Percentiles rank a stretch among this genome's conserved stretches.
phyloP scores from a whole-genome alignment of 1,140 invertebrate species.

The Artemia franciscana region DNA sequence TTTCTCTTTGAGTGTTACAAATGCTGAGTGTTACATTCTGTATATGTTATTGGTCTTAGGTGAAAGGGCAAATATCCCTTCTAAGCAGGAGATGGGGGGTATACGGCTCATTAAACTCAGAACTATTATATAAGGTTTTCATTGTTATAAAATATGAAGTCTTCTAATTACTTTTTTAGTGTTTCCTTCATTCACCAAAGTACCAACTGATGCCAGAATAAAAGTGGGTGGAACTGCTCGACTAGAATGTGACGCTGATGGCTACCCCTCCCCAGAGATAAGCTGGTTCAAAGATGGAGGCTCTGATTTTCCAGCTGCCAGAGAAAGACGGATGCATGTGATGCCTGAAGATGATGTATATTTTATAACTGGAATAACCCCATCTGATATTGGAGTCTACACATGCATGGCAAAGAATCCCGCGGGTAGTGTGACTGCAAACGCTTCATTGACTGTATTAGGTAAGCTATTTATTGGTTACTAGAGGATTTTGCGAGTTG shows the following conservation, averaged over 20 bases:
- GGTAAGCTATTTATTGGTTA: conserved; percentile 34
- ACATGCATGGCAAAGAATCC: conserved; percentile 77
- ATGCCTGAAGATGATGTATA: conserved; percentile 74
- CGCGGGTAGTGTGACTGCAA: conserved; percentile 49
- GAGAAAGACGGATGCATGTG: conserved; percentile 73
- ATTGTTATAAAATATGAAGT: too few species aligned
- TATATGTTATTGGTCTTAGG: too few species aligned
- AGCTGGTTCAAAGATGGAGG: conserved; percentile 84
- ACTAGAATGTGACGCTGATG: conserved; percentile 69
- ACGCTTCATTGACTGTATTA: conserved; percentile 64
- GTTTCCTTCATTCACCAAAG: conserved; percentile 63
- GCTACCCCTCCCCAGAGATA: conserved; percentile 65
- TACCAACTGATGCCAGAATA: conserved; percentile 56
- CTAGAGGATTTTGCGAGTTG: too few species aligned
- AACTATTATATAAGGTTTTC: too few species aligned
- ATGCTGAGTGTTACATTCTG: too few species aligned
- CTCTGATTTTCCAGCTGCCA: conserved; percentile 78
- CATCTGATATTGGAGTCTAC: conserved; percentile 68
- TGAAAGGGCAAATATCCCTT: too few species aligned
- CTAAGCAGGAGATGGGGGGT: too few species aligned
- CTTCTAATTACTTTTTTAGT: conserved; percentile 26
- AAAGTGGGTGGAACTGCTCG: conserved; percentile 61
- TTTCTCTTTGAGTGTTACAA: too few species aligned
- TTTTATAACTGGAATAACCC: conserved; percentile 71
- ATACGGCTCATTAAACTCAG: too few species aligned